Conservation (phyloP, 2,888 invertebrate species). For the Tholera decimalis region DNA sequence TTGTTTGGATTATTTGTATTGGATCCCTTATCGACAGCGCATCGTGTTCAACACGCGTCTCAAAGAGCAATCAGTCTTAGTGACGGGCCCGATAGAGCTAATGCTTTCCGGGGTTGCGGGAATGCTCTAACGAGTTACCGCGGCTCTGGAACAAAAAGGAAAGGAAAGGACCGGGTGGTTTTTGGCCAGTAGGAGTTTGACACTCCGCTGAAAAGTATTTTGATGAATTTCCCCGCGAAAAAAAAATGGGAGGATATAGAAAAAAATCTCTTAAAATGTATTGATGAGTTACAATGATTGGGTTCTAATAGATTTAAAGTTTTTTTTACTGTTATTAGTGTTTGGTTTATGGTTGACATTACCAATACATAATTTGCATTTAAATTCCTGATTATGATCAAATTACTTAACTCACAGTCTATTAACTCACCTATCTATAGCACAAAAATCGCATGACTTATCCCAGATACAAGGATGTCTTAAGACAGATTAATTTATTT, state of each 20-base stretch:
- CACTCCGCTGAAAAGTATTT: too few relatives aligned
- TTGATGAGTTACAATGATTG: slow-evolving; percentile 5
- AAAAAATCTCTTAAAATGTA: neutral
- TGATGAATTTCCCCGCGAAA: too few relatives aligned
- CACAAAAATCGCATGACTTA: slow-evolving; percentile 15
- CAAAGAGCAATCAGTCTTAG: too few relatives aligned
- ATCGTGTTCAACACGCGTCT: too few relatives aligned
- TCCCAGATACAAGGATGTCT: slow-evolving; percentile 29
- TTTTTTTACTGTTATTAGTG: neutral
- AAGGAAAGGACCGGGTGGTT: too few relatives aligned
- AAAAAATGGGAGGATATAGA: too few relatives aligned
- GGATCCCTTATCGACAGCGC: too few relatives aligned
- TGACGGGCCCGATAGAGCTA: too few relatives aligned
- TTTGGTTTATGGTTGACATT: neutral
- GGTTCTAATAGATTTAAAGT: neutral
- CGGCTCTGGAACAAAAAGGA: too few relatives aligned
- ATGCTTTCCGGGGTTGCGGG: too few relatives aligned
- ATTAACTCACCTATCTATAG: slow-evolving; percentile 9
- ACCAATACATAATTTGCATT: neutral
- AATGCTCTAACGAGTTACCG: too few relatives aligned
- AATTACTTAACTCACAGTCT: slow-evolving; percentile 1
- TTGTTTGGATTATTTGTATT: slow-evolving; percentile 15
- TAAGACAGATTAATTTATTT: slow-evolving; percentile 15
- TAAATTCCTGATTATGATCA: neutral
- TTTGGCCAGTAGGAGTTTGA: too few relatives aligned